phyloP scores from a whole-genome alignment of 1,140 invertebrate species.

The Lepidurus apus region DNA sequence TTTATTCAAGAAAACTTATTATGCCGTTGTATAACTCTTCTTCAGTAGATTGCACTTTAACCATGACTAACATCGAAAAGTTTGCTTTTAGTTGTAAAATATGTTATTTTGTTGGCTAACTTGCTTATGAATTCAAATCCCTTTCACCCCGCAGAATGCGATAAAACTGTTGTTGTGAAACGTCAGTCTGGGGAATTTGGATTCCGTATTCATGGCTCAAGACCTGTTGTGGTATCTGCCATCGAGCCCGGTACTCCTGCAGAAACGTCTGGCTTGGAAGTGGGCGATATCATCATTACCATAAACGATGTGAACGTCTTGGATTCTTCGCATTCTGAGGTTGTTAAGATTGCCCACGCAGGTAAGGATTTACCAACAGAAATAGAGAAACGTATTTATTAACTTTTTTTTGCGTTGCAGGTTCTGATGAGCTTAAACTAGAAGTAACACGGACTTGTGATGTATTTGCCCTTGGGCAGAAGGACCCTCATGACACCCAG shows the following conservation, averaged over 20 bases:
- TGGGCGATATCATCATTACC: constrained; percentile 87
- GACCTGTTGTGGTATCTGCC: constrained; percentile 89
- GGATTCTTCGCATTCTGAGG: constrained; percentile 87
- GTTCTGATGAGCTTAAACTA: constrained; percentile 68
- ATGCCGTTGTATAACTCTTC: background rate
- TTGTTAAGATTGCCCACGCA: constrained; percentile 86
- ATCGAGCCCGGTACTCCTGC: constrained; percentile 88
- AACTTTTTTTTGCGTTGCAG: constrained; percentile 41
- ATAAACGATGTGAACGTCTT: constrained; percentile 86
- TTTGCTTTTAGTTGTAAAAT: no score
- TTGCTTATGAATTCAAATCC: constrained; percentile 2
- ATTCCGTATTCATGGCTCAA: constrained; percentile 89
- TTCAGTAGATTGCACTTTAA: background rate
- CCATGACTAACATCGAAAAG: background rate
- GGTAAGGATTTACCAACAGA: constrained; percentile 45
- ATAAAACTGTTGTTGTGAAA: constrained; percentile 74
- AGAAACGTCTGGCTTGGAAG: constrained; percentile 80
- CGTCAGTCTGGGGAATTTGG: constrained; percentile 86
- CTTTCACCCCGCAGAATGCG: constrained; percentile 61
- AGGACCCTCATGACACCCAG: constrained; percentile 39
- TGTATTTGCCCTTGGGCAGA: constrained; percentile 46
- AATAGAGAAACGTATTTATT: background rate
- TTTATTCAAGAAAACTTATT: background rate
- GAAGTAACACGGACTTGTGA: constrained; percentile 82
- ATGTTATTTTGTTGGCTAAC: background rate